Conservation (phyloP, 2,888 invertebrate genomes). For the Lutraria lutraria region DNA sequence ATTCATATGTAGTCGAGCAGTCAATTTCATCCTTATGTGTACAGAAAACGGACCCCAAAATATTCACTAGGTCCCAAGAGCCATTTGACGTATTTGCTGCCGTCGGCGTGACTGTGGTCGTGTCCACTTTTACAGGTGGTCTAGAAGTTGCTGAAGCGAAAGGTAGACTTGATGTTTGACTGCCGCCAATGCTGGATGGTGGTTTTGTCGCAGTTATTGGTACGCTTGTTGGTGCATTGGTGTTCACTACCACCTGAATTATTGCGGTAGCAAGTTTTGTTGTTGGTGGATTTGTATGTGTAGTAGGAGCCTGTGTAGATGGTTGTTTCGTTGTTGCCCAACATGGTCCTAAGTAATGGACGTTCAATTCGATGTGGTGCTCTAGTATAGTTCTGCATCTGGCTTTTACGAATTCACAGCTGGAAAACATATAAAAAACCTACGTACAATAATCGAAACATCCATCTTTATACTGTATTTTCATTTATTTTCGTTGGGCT, state of each 20-base stretch:
- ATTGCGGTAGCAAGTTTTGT: not conserved
- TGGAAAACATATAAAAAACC: not conserved
- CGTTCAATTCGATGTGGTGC: not conserved
- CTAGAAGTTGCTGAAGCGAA: not conserved
- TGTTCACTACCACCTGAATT: not conserved
- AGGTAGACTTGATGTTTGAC: not conserved
- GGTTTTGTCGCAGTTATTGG: not conserved
- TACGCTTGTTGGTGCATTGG: not conserved
- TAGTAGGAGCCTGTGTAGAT: not conserved
- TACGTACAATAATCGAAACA: too few relatives aligned
- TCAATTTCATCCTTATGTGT: not conserved
- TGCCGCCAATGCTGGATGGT: not conserved
- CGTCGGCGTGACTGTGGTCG: not conserved
- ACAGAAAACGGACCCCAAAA: slow-evolving; percentile 28
- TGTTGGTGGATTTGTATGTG: not conserved
- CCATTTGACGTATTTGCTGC: not conserved
- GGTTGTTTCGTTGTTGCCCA: not conserved
- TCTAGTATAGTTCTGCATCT: slow-evolving; percentile 1
- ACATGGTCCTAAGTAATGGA: not conserved
- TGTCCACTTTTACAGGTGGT: not conserved
- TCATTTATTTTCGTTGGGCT: too few relatives aligned
- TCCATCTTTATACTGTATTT: too few relatives aligned
- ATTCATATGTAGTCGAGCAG: not conserved
- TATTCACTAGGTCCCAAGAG: not conserved
- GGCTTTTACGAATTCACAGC: slow-evolving; percentile 15